Evolutionary conservation across 2,797 vertebrate genomes (phyloP).

Genomic region (Parauchenoglanis punctatus): DNA sequence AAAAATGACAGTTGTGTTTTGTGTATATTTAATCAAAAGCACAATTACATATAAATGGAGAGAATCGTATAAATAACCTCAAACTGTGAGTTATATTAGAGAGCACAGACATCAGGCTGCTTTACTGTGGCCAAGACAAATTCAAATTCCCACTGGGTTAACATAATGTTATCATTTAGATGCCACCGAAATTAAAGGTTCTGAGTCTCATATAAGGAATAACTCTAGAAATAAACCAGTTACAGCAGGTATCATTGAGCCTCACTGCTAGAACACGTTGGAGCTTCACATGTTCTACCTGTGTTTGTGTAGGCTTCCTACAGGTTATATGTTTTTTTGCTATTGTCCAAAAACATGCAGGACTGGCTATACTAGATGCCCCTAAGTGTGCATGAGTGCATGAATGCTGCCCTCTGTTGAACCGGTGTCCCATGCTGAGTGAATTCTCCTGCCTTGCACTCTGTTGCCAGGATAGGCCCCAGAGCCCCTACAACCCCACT

Average conservation of each 20-base stretch:
- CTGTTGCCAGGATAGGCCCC: not conserved
- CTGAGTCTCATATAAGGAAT: not conserved
- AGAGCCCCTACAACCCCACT: not conserved
- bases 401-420: not conserved
- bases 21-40: not conserved
- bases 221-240: not conserved
- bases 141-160: not conserved
- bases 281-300: not conserved
- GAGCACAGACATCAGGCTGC: not conserved
- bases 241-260: not conserved
- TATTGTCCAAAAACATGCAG: not conserved
- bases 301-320: not conserved
- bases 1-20: not conserved
- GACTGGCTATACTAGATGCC: not conserved
- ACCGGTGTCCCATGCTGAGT: not conserved
- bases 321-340: not conserved
- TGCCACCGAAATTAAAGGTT: not conserved
- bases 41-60: not conserved
- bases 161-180: not conserved
- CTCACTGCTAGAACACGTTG: not conserved
- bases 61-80: not conserved
- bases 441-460: not conserved
- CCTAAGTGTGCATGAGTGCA: not conserved
- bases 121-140: not conserved
- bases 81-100: not conserved